phyloP scores from a whole-genome alignment of 2,888 invertebrate genomes.

The Neocrepidodera transversa region DNA sequence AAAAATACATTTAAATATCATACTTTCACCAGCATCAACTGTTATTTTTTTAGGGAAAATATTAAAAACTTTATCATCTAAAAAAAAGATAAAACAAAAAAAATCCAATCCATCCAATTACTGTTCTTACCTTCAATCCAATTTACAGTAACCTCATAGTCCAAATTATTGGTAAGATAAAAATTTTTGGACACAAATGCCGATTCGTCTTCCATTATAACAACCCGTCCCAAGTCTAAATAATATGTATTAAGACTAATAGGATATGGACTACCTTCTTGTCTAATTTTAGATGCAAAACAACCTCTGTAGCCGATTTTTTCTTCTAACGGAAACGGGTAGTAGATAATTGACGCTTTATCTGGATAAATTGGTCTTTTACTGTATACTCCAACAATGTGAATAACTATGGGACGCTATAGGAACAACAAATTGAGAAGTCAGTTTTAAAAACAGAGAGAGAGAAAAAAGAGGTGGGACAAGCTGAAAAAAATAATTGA shows the following conservation, averaged over 20 bases:
- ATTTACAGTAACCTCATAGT: constrained; percentile 41
- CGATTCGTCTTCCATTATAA: constrained; percentile 2
- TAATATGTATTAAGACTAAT: constrained; percentile 51
- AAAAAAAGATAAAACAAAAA: constrained; percentile 28
- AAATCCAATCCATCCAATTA: background rate
- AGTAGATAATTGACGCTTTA: constrained; percentile 32
- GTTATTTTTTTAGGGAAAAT: constrained; percentile 49
- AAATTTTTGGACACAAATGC: constrained; percentile 23
- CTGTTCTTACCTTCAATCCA: constrained; percentile 47
- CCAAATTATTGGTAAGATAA: constrained; percentile 44
- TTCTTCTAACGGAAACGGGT: constrained; percentile 35
- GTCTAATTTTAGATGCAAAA: constrained; percentile 46
- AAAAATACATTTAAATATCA: constrained; percentile 56
- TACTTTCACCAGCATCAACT: constrained; percentile 49
- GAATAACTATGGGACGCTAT: constrained; percentile 53
- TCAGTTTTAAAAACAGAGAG: background rate
- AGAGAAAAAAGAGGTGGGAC: background rate
- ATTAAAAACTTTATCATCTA: constrained; percentile 52
- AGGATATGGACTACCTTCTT: constrained; percentile 39
- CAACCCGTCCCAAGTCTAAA: constrained; percentile 54
- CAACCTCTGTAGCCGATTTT: constrained; percentile 50
- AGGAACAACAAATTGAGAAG: constrained; percentile 2
- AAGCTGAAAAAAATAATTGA: too few relatives aligned
- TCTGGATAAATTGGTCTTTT: constrained; percentile 10
- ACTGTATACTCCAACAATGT: constrained; percentile 48